A percentile compares a stretch with the other conserved stretches of the same genome.
These are phyloP conservation scores for Schizaphis graminum DNA, from an alignment of 2,888 invertebrate species.

Conservation along the genomic window DNA sequence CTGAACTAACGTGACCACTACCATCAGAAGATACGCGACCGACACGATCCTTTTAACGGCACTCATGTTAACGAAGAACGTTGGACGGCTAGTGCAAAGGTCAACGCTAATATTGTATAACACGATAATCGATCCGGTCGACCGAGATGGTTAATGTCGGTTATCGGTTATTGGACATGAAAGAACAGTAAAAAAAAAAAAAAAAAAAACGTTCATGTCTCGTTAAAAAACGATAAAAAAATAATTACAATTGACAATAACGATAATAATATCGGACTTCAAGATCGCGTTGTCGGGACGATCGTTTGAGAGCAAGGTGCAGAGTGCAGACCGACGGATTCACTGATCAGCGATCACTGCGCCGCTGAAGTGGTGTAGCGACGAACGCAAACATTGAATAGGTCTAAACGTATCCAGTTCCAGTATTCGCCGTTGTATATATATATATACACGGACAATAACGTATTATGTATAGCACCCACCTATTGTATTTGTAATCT, in stretches of 20 bases:
- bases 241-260: neutral
- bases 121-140: neutral
- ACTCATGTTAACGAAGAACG: conserved; percentile 37
- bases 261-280: too few species aligned
- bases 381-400: neutral
- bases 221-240: neutral
- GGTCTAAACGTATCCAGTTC: neutral
- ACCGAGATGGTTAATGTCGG: neutral
- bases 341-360: too few species aligned
- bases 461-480: neutral
- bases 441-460: neutral
- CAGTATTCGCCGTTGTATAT: neutral
- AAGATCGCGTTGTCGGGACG: neutral
- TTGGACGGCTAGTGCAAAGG: neutral
- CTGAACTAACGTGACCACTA: conserved; percentile 1
- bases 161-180: neutral
- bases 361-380: neutral
- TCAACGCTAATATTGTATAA: too few species aligned
- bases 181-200: neutral
- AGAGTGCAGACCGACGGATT: neutral
- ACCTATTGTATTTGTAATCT: neutral
- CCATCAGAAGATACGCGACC: neutral
- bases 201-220: neutral
- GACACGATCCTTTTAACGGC: conserved; percentile 13
- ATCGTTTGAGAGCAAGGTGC: neutral